Conservation (phyloP, 2,888 invertebrate species). For the Acrobasis consociella region DNA sequence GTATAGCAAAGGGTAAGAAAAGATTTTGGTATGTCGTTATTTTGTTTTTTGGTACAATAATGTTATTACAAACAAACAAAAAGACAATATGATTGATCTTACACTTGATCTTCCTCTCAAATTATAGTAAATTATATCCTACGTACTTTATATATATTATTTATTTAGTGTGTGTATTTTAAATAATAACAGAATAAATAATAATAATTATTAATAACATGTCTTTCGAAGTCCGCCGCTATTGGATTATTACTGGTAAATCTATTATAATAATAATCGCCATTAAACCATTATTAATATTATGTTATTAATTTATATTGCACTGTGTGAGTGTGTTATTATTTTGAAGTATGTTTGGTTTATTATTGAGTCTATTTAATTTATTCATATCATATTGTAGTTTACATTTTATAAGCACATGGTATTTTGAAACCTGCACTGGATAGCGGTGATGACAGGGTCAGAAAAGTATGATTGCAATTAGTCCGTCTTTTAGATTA, state of each 20-base stretch:
- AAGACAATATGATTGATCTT: too few relatives aligned
- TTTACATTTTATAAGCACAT: not conserved
- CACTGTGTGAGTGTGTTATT: conserved; percentile 6
- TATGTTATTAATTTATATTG: conserved; percentile 40
- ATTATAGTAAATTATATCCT: not conserved
- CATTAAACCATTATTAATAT: conserved; percentile 56
- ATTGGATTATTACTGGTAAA: conserved; percentile 90
- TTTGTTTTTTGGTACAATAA: too few relatives aligned
- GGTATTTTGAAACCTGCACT: not conserved
- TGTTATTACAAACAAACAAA: too few relatives aligned
- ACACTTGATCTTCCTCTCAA: too few relatives aligned
- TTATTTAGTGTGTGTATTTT: conserved; percentile 19
- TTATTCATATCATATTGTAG: conserved; percentile 27
- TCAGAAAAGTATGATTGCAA: too few relatives aligned
- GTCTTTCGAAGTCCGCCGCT: conserved; percentile 87
- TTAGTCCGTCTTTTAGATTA: too few relatives aligned
- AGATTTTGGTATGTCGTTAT: too few relatives aligned
- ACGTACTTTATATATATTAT: not conserved
- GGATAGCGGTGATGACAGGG: too few relatives aligned
- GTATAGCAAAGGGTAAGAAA: too few relatives aligned
- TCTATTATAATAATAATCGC: conserved; percentile 53
- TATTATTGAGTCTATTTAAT: conserved; percentile 16
- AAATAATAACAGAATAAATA: conserved; percentile 49
- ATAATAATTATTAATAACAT: conserved; percentile 58
- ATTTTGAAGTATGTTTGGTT: conserved; percentile 15